Evolutionary conservation across 1,140 invertebrate genomes (phyloP), one percentile per base, ranked within the genome.

Genomic region (Metaphire vulgaris): DNA sequence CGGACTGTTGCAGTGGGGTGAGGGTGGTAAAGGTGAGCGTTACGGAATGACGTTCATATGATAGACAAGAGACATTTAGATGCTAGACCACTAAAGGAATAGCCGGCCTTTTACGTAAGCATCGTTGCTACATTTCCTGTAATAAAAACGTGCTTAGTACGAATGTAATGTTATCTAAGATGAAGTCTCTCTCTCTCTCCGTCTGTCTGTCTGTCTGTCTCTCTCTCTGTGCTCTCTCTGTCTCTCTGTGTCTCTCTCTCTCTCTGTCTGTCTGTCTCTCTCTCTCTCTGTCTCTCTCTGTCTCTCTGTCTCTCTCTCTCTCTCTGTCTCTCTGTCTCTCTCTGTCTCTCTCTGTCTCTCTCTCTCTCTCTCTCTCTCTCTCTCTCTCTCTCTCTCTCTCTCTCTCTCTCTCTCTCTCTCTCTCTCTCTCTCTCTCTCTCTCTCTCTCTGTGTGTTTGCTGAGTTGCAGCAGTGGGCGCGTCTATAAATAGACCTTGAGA

Each of bases 151-250:
- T n/a, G n/a, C n/a, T n/a, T n/a, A n/a, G n/a, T n/a, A n/a, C n/a
- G n/a, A n/a, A n/a, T n/a, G n/a, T n/a, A n/a, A n/a, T n/a, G n/a
- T n/a, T n/a, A n/a, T n/a, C n/a, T n/a, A n/a, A n/a, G n/a, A n/a
- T n/a, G n/a, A n/a, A n/a, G 41, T 56, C 41, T 56, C 6, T 56
- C 41, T 56, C 6, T 56, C 41, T 56, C 6, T 56, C 41, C 21
- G 41, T 56, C 41, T 56, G 41, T 56, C 41, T 56, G 41, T 56
- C 41, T 56, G 41, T 56, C 41, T 56, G 41, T 56, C 41, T 56
- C 6, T 56, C 41, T 56, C 6, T 56, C 41, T 56, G 6, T 21
- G 41, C 21, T 21, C 21, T 56, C 41, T 56, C 6, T 56, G 6
- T 56, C 6, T 56, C 41, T 56, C 6, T 56, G 6, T 56, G 41